phyloP scores from a whole-genome alignment of 1,140 invertebrate genomes.

The Linepithema humile region DNA sequence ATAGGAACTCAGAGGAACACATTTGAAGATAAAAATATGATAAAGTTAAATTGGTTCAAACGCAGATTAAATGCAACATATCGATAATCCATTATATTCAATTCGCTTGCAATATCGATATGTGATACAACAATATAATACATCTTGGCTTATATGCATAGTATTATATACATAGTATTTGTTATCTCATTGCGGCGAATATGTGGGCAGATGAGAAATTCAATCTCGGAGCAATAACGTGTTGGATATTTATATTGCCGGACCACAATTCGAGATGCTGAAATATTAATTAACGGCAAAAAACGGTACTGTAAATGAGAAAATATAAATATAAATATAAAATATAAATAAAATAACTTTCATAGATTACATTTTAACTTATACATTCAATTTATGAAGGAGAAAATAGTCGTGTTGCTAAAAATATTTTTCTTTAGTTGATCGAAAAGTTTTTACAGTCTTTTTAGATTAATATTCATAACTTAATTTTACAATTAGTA shows the following conservation, averaged over 20 bases:
- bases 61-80: conserved; percentile 40
- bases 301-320: neutral
- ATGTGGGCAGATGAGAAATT: conserved; percentile 15
- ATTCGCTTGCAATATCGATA: conserved; percentile 15
- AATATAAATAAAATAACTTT: conserved; percentile 24
- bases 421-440: neutral
- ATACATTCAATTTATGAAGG: no score
- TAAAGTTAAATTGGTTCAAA: conserved; percentile 20
- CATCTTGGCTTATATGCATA: conserved; percentile 20
- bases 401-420: no score
- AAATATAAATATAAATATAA: neutral
- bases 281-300: conserved; percentile 40
- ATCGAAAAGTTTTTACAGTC: no score
- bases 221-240: conserved; percentile 27
- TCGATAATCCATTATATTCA: conserved; percentile 24
- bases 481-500: no score
- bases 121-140: conserved; percentile 13
- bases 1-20: neutral
- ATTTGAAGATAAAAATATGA: conserved; percentile 26
- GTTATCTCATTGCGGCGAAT: conserved; percentile 29
- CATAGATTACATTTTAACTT: conserved; percentile 13
- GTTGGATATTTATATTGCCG: conserved; percentile 24
- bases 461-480: no score
- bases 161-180: conserved; percentile 3
- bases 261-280: conserved; percentile 15